Percentiles rank a stretch among this genome's conserved stretches.
These are phyloP conservation scores for Malaclemys terrapin DNA, from an alignment of 2,113 vertebrate species.

Conservation along the genomic window DNA sequence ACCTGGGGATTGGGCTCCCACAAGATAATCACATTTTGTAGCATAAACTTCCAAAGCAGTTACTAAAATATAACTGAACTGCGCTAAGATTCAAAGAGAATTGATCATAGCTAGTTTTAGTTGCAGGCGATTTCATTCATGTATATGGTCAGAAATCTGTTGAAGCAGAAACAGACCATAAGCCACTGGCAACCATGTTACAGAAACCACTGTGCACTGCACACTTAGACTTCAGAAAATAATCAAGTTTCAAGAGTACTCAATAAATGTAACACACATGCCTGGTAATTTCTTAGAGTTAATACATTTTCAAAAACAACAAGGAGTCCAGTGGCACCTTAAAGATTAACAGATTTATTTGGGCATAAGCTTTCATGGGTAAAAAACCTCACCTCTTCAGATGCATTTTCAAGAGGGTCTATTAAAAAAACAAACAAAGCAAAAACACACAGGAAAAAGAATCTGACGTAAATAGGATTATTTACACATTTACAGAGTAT, in stretches of 20 bases:
- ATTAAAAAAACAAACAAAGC: background rate
- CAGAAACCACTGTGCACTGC: background rate
- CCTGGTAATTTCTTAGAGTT: background rate
- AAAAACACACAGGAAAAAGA: background rate
- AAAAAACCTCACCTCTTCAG: too few species aligned
- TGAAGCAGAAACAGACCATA: background rate
- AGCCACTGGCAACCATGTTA: background rate
- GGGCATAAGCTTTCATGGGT: too few species aligned
- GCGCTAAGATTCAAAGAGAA: conserved; percentile 44
- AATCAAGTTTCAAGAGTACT: background rate
- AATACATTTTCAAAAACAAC: background rate
- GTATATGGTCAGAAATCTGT: background rate
- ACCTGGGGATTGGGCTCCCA: conserved; percentile 7
- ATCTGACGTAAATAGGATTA: too few species aligned
- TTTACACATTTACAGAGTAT: too few species aligned
- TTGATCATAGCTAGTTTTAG: background rate
- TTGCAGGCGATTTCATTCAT: background rate
- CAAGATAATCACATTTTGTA: conserved; percentile 48
- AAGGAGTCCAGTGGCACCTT: too few species aligned
- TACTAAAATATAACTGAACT: conserved; percentile 47
- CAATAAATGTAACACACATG: too few species aligned
- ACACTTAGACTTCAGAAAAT: background rate
- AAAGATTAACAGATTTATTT: too few species aligned
- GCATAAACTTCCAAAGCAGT: conserved; percentile 69
- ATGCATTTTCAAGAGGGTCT: background rate